Percentiles rank a stretch among this genome's conserved stretches.
Conservation (phyloP, 2,113 vertebrate species). For the Labeo rohita region DNA sequence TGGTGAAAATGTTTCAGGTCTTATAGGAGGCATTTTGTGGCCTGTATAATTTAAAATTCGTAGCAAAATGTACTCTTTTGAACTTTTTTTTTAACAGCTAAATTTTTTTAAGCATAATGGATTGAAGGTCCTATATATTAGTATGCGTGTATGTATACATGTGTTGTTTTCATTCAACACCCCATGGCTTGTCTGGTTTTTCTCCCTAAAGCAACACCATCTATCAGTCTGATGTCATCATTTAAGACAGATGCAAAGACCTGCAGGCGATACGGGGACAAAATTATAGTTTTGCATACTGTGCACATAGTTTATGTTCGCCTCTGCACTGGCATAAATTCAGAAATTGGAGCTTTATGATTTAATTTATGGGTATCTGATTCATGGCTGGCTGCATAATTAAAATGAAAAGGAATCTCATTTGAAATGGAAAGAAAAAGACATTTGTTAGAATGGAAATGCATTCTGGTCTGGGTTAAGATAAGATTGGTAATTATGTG, state of each 20-base stretch:
- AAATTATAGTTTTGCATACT: conserved; percentile 16
- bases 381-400: conserved; percentile 38
- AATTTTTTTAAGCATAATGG: neutral
- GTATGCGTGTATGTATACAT: conserved; percentile 34
- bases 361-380: conserved; percentile 37
- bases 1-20: too few relatives aligned
- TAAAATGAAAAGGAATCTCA: conserved; percentile 38
- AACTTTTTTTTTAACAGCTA: neutral
- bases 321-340: conserved; percentile 18
- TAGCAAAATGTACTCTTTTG: neutral
- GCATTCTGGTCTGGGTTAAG: neutral
- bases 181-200: conserved; percentile 21
- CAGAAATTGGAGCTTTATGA: conserved; percentile 12
- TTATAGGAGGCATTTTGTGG: neutral
- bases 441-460: conserved; percentile 17
- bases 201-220: neutral
- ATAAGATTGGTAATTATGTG: neutral
- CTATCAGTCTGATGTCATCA: conserved; percentile 30
- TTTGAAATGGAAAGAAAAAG: conserved; percentile 30
- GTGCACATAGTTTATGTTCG: conserved; percentile 13
- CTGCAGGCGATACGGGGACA: neutral
- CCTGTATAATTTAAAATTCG: neutral
- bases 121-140: neutral
- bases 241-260: conserved; percentile 12
- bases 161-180: neutral